phyloP scores from a whole-genome alignment of 2,113 vertebrate species.

The Patagioenas fasciata region DNA sequence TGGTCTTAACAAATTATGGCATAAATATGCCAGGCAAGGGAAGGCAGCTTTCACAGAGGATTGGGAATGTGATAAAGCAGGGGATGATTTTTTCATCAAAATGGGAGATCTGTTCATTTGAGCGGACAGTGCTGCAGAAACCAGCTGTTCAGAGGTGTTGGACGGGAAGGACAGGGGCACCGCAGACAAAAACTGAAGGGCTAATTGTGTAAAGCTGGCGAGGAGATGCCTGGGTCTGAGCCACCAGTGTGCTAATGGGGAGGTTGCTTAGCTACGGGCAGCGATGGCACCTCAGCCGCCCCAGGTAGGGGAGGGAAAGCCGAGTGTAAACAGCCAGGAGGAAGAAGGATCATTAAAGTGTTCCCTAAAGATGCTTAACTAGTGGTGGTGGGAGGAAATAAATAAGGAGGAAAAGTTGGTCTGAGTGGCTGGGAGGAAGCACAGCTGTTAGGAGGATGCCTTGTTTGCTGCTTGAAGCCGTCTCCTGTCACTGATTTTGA shows the following conservation, averaged over 20 bases:
- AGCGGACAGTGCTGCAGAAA: neutral
- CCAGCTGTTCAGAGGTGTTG: neutral
- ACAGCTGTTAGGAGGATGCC: neutral
- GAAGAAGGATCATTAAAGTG: conserved; percentile 54
- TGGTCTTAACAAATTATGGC: conserved; percentile 39
- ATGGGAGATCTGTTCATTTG: neutral
- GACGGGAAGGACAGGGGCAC: neutral
- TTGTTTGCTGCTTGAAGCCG: neutral
- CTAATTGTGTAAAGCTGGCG: conserved; percentile 4
- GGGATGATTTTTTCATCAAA: neutral
- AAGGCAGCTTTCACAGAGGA: neutral
- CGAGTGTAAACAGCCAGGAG: neutral
- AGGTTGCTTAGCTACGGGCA: conserved; percentile 53
- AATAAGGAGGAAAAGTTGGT: conserved; percentile 36
- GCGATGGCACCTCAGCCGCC: neutral
- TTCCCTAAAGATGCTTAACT: conserved; percentile 44
- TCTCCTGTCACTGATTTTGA: neutral
- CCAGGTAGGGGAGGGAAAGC: neutral
- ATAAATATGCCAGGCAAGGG: conserved; percentile 21
- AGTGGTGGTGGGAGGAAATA: conserved; percentile 32
- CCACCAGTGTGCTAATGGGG: conserved; percentile 23
- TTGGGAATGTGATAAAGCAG: neutral
- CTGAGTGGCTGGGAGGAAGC: conserved; percentile 17
- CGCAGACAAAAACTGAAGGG: neutral
- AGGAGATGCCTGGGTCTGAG: neutral